Conservation (phyloP, 2,888 invertebrate species). For the Xanthorhoe spadicearia region DNA sequence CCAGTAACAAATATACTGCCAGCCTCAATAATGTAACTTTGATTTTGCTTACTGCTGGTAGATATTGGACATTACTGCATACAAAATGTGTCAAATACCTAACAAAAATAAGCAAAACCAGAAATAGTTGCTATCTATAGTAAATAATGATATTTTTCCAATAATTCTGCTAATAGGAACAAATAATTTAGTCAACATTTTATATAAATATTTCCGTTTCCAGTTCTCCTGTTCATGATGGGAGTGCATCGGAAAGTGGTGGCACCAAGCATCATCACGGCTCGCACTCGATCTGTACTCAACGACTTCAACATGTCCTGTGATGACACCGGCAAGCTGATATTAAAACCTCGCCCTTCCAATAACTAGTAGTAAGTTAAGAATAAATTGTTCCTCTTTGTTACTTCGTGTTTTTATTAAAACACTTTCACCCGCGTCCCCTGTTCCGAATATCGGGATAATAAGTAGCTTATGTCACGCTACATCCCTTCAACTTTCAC, state of each 20-base stretch:
- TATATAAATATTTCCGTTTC: slow-evolving; percentile 51
- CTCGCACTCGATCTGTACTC: slow-evolving; percentile 94
- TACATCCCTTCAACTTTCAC: too few species aligned
- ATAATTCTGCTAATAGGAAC: background rate
- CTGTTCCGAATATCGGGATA: too few species aligned
- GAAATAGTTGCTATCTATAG: too few species aligned
- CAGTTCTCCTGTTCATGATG: slow-evolving; percentile 93
- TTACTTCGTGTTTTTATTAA: background rate
- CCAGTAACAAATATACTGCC: too few species aligned
- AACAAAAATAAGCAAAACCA: too few species aligned
- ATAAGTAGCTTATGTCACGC: too few species aligned
- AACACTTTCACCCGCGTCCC: too few species aligned
- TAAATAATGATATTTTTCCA: too few species aligned
- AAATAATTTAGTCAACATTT: background rate
- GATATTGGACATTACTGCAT: too few species aligned
- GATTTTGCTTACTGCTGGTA: too few species aligned
- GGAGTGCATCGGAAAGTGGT: slow-evolving; percentile 98
- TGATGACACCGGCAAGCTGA: slow-evolving; percentile 98
- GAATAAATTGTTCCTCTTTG: slow-evolving; percentile 59
- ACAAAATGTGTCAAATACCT: too few species aligned
- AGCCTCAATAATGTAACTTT: too few species aligned
- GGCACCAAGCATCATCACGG: slow-evolving; percentile 97
- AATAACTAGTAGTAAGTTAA: slow-evolving; percentile 64
- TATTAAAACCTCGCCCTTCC: slow-evolving; percentile 93
- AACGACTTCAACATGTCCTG: slow-evolving; percentile 99